Conservation (phyloP, 35 echinoderm and acorn worm genomes). For the Eucidaris tribuloides region DNA sequence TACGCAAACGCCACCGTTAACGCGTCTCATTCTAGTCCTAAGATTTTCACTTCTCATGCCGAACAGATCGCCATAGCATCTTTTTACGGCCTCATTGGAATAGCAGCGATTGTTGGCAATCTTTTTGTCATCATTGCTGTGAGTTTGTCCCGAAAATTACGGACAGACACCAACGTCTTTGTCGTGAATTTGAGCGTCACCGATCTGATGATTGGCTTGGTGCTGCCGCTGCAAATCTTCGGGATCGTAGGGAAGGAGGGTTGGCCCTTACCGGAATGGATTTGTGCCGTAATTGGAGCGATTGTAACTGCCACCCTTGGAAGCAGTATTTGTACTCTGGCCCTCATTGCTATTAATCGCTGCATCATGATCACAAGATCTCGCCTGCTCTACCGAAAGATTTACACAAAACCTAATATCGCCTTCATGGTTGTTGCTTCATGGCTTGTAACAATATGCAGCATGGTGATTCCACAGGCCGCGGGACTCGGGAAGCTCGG, state of each 20-base stretch:
- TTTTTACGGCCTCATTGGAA: background rate
- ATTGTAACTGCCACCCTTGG: constrained; percentile 45
- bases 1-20: too few relatives aligned
- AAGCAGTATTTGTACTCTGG: constrained; percentile 79
- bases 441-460: background rate
- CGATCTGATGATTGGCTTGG: background rate
- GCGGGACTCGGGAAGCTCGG: background rate
- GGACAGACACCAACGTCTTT: background rate
- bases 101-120: background rate
- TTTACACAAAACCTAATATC: background rate
- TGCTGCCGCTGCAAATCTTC: background rate
- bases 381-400: background rate
- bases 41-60: too few relatives aligned
- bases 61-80: background rate
- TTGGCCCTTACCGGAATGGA: constrained; percentile 49
- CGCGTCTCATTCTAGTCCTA: too few relatives aligned
- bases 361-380: constrained; percentile 58
- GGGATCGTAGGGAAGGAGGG: too few relatives aligned
- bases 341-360: constrained; percentile 67
- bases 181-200: constrained; percentile 3
- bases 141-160: background rate
- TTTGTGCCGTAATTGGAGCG: constrained; percentile 43
- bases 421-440: background rate
- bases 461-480: background rate
- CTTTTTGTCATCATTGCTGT: constrained; percentile 1